phyloP scores from a whole-genome alignment of 1,140 invertebrate genomes.

The Limonius californicus region DNA sequence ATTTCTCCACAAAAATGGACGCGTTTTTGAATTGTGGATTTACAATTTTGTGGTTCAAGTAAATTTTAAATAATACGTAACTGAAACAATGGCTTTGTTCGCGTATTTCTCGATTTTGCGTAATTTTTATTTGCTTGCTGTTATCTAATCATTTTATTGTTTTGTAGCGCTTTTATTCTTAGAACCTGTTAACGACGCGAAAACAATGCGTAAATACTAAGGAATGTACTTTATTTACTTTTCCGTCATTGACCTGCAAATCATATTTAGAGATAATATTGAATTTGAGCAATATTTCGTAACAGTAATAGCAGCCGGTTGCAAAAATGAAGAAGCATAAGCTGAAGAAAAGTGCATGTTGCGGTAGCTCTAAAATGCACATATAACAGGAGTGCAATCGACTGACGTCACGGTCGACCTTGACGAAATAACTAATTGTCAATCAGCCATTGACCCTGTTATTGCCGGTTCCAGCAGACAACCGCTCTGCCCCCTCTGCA shows the following conservation, averaged over 20 bases:
- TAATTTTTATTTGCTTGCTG: slow-evolving; percentile 3
- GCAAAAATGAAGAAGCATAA: neutral
- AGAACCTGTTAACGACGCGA: neutral
- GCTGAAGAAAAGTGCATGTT: no score
- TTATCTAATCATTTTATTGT: slow-evolving; percentile 13
- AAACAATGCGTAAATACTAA: neutral
- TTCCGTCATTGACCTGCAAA: slow-evolving; percentile 1
- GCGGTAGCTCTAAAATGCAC: no score
- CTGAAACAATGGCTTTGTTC: slow-evolving; percentile 1
- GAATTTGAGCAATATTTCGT: neutral
- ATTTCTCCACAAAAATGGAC: neutral
- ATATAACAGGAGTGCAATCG: neutral
- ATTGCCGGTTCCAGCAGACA: slow-evolving; percentile 24
- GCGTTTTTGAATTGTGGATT: neutral
- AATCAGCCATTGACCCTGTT: slow-evolving; percentile 30
- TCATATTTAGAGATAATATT: neutral
- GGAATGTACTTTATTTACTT: neutral
- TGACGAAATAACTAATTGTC: slow-evolving; percentile 28
- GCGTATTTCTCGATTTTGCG: neutral
- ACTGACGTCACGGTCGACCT: slow-evolving; percentile 27
- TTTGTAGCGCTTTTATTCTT: slow-evolving; percentile 4
- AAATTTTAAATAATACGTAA: neutral
- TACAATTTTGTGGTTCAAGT: neutral
- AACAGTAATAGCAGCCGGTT: neutral
- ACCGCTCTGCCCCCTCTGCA: neutral